Evolutionary conservation across 2,888 invertebrate species (phyloP), one percentile per base, ranked within the genome.

Genomic region (Drosophila cracens): DNA sequence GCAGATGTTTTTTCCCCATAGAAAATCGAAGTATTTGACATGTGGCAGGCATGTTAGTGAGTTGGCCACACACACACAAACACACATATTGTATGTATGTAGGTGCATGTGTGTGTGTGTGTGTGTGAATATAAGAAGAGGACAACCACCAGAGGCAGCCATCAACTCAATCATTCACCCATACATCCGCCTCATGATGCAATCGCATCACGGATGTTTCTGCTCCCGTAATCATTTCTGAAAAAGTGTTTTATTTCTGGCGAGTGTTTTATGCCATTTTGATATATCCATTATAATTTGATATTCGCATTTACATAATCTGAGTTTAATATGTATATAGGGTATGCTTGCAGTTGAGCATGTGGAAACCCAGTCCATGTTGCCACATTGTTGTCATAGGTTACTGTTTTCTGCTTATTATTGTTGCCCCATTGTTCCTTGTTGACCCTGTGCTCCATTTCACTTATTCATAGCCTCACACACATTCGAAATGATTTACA

Each of bases 1-100:
- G 53, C 33, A 56, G 56, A 56, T 29, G 51, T 60, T 46, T 58
- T 51, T 51, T 38, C 59, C 25, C 27, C 54, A 63, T 18, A 46
- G 77, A 61, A 77, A 84, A 84, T 89, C 89, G 82, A 89, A 87
- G 74, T 70, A 72, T 79, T 87, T 87, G 83, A 84, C 83, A 84
- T 89, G 78, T 58, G 76, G 67, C 85, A 67, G 82, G 64, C 82
- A 76, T 87, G 85, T 70, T 85, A 70, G 46, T 43, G 65, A 70
- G 70, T 70, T 77, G 33, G 48, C 49, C 49, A 48, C 53, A 52
- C 46, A 31, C 31, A 27, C 27, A 27, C 27, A 27, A 8, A 49
- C 10, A 36, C 38, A 46, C 11, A 40, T 29, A 36, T 4, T 66
- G 49, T 67, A 27, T 66, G 49, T 67, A 27, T 46, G 51, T 59